Evolutionary conservation across 1,140 invertebrate species (phyloP).

Genomic region (Leguminivora glycinivorella): DNA sequence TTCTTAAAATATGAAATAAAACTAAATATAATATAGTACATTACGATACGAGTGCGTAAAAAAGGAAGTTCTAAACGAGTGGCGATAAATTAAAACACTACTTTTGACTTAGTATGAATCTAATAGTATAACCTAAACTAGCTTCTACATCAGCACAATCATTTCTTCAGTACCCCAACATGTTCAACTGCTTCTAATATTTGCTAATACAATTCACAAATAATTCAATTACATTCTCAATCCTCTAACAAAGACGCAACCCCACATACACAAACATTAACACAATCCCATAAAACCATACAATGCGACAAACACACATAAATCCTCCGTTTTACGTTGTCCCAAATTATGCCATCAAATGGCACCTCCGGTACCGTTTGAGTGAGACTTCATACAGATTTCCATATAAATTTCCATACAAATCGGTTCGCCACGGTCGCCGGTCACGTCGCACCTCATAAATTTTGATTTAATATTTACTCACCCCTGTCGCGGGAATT

Average conservation of each 20-base stretch:
- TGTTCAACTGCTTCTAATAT: background rate
- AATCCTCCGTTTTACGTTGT: constrained; percentile 69
- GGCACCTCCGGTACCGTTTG: constrained; percentile 58
- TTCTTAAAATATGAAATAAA: too few species aligned
- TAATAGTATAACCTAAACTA: too few species aligned
- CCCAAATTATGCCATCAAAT: constrained; percentile 74
- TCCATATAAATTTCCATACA: constrained; percentile 68
- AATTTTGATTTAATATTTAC: constrained; percentile 74
- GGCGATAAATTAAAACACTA: too few species aligned
- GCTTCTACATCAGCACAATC: too few species aligned
- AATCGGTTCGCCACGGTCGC: constrained; percentile 65
- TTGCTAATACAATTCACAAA: background rate
- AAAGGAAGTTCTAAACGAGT: too few species aligned
- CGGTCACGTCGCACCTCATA: constrained; percentile 62
- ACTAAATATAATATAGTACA: too few species aligned
- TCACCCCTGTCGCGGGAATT: constrained; percentile 41
- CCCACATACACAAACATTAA: constrained; percentile 34
- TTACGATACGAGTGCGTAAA: too few species aligned
- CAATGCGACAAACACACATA: constrained; percentile 72
- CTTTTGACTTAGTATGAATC: too few species aligned
- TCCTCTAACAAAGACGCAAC: background rate
- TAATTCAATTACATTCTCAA: background rate
- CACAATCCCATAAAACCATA: constrained; percentile 51
- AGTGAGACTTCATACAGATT: constrained; percentile 48
- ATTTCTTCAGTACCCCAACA: too few species aligned